Percentiles rank a stretch among this genome's conserved stretches.
Conservation (phyloP, 1,140 invertebrate genomes). For the Aradophagus sp. region DNA sequence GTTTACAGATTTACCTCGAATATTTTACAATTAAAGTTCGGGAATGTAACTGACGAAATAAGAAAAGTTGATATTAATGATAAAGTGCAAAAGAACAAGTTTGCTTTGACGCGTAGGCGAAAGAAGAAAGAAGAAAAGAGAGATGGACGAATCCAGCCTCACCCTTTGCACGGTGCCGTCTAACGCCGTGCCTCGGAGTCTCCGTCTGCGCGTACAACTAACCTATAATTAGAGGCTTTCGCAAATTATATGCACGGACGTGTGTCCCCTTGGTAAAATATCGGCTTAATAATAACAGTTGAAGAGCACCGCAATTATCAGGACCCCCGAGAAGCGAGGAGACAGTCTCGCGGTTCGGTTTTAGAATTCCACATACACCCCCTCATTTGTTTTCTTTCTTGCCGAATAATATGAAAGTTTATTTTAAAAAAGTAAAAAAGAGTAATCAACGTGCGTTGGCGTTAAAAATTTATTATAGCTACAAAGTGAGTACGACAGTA, state of each 20-base stretch:
- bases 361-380: constrained; percentile 53
- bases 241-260: constrained; percentile 75
- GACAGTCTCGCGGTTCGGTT: constrained; percentile 52
- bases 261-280: constrained; percentile 75
- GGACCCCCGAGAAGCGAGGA: constrained; percentile 66
- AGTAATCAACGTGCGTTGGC: constrained; percentile 22
- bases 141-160: constrained; percentile 63
- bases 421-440: constrained; percentile 18
- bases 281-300: constrained; percentile 76
- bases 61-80: constrained; percentile 58
- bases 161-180: constrained; percentile 65
- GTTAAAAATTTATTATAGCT: too few species aligned
- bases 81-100: constrained; percentile 65
- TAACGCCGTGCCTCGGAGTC: constrained; percentile 58
- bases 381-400: constrained; percentile 51
- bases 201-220: constrained; percentile 64
- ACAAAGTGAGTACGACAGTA: too few species aligned
- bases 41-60: constrained; percentile 49
- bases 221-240: constrained; percentile 75
- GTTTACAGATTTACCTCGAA: constrained; percentile 27
- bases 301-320: constrained; percentile 74
- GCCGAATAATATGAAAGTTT: constrained; percentile 28
- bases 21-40: constrained; percentile 46
- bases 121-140: constrained; percentile 61
- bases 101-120: constrained; percentile 70